phyloP scores from a whole-genome alignment of 2,113 vertebrate species.

The Irena cyanogastra region DNA sequence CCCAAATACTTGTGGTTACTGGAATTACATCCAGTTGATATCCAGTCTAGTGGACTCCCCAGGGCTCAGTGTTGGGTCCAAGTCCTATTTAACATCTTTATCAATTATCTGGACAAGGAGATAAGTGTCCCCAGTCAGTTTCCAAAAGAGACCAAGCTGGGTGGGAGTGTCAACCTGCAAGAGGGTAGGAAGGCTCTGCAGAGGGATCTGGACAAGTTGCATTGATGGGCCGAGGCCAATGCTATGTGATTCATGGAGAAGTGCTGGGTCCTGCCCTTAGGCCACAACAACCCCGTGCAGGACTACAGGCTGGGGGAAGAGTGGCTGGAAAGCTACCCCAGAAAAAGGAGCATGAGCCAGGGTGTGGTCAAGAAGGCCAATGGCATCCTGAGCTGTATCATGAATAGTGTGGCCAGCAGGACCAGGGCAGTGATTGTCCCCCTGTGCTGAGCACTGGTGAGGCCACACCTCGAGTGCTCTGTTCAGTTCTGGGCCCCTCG shows the following conservation, averaged over 20 bases:
- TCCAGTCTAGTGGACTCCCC: neutral
- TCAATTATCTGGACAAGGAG: neutral
- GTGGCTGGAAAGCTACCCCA: no score
- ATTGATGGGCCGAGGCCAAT: rapidly evolving
- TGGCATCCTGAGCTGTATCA: neutral
- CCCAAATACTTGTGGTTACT: neutral
- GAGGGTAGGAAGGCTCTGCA: neutral
- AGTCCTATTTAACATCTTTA: neutral
- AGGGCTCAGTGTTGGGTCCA: neutral
- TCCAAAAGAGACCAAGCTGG: neutral
- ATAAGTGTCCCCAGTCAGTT: neutral
- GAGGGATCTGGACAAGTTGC: neutral
- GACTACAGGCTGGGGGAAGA: neutral
- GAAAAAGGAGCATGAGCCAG: neutral
- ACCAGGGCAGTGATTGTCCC: neutral
- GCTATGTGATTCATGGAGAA: neutral
- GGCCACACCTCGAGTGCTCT: rapidly evolving
- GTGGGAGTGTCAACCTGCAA: neutral
- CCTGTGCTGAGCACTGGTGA: neutral
- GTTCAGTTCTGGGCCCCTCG: rapidly evolving
- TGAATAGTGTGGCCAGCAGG: neutral
- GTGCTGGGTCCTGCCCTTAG: neutral
- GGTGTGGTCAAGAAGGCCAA: neutral
- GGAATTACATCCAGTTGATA: neutral
- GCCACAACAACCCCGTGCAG: neutral